Base-by-base conservation (phyloP, 2,113 vertebrate genomes). In the Redunca redunca region DNA sequence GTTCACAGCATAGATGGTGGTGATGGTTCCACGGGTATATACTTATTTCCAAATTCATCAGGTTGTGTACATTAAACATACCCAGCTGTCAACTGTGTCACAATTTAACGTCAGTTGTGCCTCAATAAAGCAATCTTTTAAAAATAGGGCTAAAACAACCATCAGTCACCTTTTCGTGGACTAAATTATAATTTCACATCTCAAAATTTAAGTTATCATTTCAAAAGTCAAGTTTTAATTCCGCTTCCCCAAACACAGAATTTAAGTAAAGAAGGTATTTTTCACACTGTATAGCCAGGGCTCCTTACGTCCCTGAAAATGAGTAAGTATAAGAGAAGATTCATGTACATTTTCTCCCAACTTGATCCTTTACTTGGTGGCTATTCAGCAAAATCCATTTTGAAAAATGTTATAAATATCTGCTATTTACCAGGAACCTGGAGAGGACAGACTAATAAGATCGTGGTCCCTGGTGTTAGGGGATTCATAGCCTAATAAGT, bases 131-230 rank as follows among this genome's bases (percentile, higher is more conserved):
- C 30, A 28, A 9, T 74, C 88, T 52, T 60, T n/a, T 17, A 53
- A 82, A 82, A 92, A 33, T 81, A n/a, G 14, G 7, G 78, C 55
- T 60, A 40, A 96, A 88, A 94, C 23, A 64, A 90, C 52, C n/a
- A 12, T 46, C 6, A 77, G 33, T 78, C 67, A 85, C 50, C 8
- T 78, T 4, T 55, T 19, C 12, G 1, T 50, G 2, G 25, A 55
- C 90, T 94, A 94, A 94, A 95, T 93, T 81, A 95, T 28, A 60
- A 48, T 88, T 96, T 91, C 33, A 58, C 91, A 88, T 71, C 40
- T 85, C 28, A 50, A 58, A 90, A 91, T 82, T 74, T 83, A 88
- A 91, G 67, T 84, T 67, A n/a, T 62, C 60, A 93, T 85, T 93
- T 96, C 11, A 94, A 96, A 97, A 94, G n/a, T 16, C 50, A 33